Evolutionary conservation across 2,888 invertebrate genomes (phyloP), one percentile per base, ranked within the genome.

Genomic region (Euphydryas editha): DNA sequence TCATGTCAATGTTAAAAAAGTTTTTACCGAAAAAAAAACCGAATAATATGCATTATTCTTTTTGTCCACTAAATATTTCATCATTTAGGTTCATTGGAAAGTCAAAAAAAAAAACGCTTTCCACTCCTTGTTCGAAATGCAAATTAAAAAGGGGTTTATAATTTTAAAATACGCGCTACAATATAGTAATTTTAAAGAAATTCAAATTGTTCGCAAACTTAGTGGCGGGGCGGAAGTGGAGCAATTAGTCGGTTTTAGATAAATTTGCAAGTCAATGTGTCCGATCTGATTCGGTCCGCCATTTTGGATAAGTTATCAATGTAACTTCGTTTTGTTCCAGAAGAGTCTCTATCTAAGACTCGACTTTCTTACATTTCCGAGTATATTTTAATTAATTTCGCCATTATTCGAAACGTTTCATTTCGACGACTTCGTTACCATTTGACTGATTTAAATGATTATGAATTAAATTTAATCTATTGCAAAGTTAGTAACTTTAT

Each of bases 201-300:
- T 72, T 69, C 69, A 69, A 73, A 72, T 71, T 72, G 63, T 62
- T 70, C 68, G 65, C 63, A 68, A 72, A 74, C 63, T 71, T 63
- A 72, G 67, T 67, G 69, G 59, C 65, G 63, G 55, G 47, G 61
- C 57, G 63, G 64, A 67, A 69, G 70, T 63, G 70, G 59, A 69
- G 72, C 76, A 78, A 78, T 77, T 77, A 78, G 74, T 67, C 70
- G 69, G 72, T 73, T 71, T 73, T 72, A 71, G 67, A 51, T 51
- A 51, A 69, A 77, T 79, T 77, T 76, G 78, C 78, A 76, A 79
- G 76, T 76, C 78, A 74, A 77, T 74, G 75, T 65, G 62, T 63
- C 64, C 63, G 70, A 70, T 69, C 66, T 65, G 68, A 70, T 69
- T 72, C 59, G 64, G 62, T 66, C 60, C 64, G 54, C 59, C 58